These are phyloP conservation scores for Fulmarus glacialis DNA, from an alignment of 2,113 vertebrate species.

Conservation along the genomic window DNA sequence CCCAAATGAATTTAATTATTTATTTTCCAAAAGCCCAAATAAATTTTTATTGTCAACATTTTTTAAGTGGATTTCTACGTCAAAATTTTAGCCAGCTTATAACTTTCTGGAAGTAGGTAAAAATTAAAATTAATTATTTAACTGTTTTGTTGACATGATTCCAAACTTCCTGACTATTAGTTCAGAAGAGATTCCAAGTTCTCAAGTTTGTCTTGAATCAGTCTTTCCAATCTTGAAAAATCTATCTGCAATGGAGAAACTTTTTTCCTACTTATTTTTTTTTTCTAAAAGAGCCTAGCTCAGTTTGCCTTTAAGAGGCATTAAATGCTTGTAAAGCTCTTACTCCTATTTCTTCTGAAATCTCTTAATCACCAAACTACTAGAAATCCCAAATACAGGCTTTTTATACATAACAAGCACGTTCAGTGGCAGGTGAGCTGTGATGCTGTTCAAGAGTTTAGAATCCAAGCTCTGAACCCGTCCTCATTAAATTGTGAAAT, in stretches of 20 bases:
- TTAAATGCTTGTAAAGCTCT: not conserved
- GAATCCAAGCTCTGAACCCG: not conserved
- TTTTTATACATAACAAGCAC: not conserved
- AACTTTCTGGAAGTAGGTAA: not conserved
- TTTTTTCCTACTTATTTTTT: not conserved
- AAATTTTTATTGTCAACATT: not conserved
- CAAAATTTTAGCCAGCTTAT: not conserved
- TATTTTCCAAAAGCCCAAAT: not conserved
- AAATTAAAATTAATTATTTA: not conserved
- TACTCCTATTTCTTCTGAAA: not conserved
- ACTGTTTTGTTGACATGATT: not conserved
- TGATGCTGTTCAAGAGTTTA: not conserved
- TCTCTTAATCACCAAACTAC: not conserved
- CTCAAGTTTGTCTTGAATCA: not conserved
- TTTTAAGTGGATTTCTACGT: not conserved
- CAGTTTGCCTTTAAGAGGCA: not conserved
- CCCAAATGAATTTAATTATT: not conserved
- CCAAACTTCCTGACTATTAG: not conserved
- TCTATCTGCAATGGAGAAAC: not conserved
- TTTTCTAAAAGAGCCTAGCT: not conserved
- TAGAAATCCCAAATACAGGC: not conserved
- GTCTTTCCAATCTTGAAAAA: not conserved
- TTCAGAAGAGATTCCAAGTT: not conserved
- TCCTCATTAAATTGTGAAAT: not conserved
- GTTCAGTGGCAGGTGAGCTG: not conserved